A percentile compares a stretch with the other conserved stretches of the same genome.
Conservation (phyloP, 1,140 invertebrate genomes). For the Forficula auricularia region DNA sequence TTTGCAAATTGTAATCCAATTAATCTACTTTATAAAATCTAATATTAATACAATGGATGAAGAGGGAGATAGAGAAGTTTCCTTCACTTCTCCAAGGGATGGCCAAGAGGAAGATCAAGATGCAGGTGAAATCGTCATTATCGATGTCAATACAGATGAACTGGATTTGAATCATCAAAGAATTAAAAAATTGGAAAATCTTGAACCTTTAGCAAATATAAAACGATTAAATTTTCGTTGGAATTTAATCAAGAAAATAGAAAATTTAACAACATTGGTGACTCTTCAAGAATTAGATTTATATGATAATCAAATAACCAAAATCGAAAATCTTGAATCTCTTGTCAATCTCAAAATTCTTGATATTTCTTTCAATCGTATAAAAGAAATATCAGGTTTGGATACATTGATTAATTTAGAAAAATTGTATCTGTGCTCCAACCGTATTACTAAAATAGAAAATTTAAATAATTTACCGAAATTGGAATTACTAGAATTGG, state of each 20-base stretch:
- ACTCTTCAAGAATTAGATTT: conserved; percentile 77
- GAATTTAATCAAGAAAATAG: conserved; percentile 91
- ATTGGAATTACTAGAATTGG: conserved; percentile 76
- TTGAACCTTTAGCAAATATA: conserved; percentile 52
- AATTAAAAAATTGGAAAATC: conserved; percentile 62
- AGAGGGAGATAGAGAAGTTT: too few species aligned
- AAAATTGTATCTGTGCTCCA: conserved; percentile 82
- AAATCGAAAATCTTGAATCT: conserved; percentile 73
- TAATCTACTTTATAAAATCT: neutral
- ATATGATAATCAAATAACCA: conserved; percentile 89
- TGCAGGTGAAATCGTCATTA: conserved; percentile 24
- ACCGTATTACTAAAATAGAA: conserved; percentile 82
- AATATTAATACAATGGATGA: neutral
- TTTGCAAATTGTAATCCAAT: too few species aligned
- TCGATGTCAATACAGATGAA: conserved; percentile 33
- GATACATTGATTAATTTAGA: conserved; percentile 61
- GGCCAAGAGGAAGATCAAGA: conserved; percentile 17
- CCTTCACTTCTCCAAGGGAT: conserved; percentile 10
- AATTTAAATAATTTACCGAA: conserved; percentile 68
- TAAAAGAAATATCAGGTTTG: conserved; percentile 76
- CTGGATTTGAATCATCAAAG: conserved; percentile 78
- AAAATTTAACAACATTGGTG: conserved; percentile 56
- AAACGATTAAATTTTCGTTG: conserved; percentile 74
- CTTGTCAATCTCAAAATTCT: conserved; percentile 79
- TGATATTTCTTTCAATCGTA: conserved; percentile 94